Conservation (phyloP, 2,888 invertebrate species). For the Sussaba pulchella region DNA sequence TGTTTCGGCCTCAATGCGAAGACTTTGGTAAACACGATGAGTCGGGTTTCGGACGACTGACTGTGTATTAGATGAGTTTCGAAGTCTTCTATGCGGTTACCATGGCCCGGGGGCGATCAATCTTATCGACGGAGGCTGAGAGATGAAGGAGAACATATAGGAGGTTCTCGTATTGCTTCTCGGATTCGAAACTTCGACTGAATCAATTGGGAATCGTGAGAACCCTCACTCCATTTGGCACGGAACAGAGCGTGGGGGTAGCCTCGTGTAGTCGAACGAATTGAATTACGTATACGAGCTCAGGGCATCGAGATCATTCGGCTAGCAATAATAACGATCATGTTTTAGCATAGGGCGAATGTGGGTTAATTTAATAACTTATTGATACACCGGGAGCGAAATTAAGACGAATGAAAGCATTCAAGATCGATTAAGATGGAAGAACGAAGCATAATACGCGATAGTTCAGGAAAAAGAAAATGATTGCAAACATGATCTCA, state of each 20-base stretch:
- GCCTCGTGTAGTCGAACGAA: conserved; percentile 2
- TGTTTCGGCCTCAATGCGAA: conserved; percentile 2
- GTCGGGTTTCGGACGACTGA: neutral
- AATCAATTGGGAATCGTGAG: conserved; percentile 9
- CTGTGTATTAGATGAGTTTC: conserved; percentile 11
- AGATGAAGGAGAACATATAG: neutral
- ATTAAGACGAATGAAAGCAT: neutral
- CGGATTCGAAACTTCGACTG: conserved; percentile 17
- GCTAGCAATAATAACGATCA: conserved; percentile 31
- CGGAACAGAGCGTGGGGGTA: neutral
- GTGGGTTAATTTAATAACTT: conserved; percentile 14
- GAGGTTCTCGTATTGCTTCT: neutral
- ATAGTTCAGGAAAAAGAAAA: no score
- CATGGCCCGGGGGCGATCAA: conserved; percentile 47
- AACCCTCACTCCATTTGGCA: neutral
- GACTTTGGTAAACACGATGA: neutral
- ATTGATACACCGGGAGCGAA: conserved; percentile 5
- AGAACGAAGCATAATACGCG: neutral
- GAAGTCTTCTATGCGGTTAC: conserved; percentile 19
- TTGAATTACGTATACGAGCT: conserved; percentile 30
- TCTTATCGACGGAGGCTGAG: conserved; percentile 38
- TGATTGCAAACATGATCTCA: no score
- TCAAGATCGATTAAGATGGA: neutral
- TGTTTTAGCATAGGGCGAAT: neutral
- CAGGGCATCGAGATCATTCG: conserved; percentile 7